Evolutionary conservation across 2,888 invertebrate genomes (phyloP), one percentile per base, ranked within the genome.

Genomic region (Pachymerium ferrugineum): DNA sequence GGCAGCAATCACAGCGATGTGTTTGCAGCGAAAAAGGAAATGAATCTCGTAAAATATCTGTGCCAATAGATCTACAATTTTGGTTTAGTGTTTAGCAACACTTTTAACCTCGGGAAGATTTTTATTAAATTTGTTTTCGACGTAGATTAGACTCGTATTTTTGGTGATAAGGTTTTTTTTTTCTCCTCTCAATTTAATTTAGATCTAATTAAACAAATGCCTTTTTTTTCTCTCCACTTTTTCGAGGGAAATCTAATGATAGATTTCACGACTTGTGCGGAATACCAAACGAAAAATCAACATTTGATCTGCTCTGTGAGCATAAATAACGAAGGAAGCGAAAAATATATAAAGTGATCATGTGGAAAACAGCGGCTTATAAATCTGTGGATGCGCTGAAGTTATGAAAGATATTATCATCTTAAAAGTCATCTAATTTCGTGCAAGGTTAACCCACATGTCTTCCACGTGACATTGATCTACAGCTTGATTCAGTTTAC

Each of bases 401-500:
- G n/a, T n/a, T n/a, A n/a, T n/a, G n/a, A n/a, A n/a, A n/a, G n/a
- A n/a, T n/a, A n/a, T n/a, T n/a, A 38, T 16, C 3, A 3, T 25
- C 12, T 25, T 28, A 10, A 5, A 3, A 62, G n/a, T 25, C 10
- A 54, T 54, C 47, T 54, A 14, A 62, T 62, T 62, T 25, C 62
- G 28, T 62, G 62, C 62, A 28, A 3, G 14, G 28, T 62, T 25
- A 62, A 25, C 62, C 28, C 10, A 62, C 8, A 62, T 38, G 8
- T 62, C 28, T 10, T 62, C 54, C 62, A 22, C 16, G 25, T 62
- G 62, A 62, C 62, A 62, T 62, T 62, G 62, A 62, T 62, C 62
- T 62, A 62, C 25, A 28, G 62, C n/a, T 62, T 62, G 62, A 62
- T 62, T 54, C 62, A 62, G 62, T 62, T 54, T 62, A 62, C 62